Conservation (phyloP, 2,797 vertebrate species). For the Paedocypris micromegethes region DNA sequence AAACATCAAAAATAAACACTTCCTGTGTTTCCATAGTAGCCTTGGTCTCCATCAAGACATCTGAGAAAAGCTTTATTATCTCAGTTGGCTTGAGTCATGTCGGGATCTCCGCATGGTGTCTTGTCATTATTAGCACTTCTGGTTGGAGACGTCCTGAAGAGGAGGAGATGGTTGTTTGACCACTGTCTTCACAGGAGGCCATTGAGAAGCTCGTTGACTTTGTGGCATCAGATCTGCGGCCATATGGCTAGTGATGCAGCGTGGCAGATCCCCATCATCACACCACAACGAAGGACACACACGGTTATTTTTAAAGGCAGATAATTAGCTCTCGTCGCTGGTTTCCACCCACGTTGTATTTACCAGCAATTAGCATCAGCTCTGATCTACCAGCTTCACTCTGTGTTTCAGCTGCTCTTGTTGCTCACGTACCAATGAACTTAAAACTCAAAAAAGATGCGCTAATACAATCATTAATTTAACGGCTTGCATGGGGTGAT, state of each 20-base stretch:
- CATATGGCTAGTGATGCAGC: background rate
- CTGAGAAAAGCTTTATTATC: constrained; percentile 45
- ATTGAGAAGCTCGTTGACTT: constrained; percentile 1
- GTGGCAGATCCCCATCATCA: background rate
- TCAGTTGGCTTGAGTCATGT: constrained; percentile 36
- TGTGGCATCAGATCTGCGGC: background rate
- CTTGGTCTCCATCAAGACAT: constrained; percentile 59
- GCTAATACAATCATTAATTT: background rate
- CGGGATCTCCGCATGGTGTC: constrained; percentile 50
- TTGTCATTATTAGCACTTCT: constrained; percentile 46
- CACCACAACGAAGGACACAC: background rate
- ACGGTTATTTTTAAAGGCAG: constrained; percentile 11
- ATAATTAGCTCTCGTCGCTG: constrained; percentile 4
- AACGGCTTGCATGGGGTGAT: background rate
- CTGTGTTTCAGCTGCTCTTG: background rate
- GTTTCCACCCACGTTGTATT: background rate
- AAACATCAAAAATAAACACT: constrained; percentile 17
- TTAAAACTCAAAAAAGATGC: background rate
- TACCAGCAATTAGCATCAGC: constrained; percentile 14
- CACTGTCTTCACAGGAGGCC: background rate
- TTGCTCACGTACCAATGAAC: background rate
- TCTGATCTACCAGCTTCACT: constrained; percentile 8
- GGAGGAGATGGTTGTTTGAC: background rate
- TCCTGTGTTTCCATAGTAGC: constrained; percentile 63
- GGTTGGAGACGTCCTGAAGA: constrained; percentile 3